Evolutionary conservation across 2,113 vertebrate genomes (phyloP).

Genomic region (Chionis minor): DNA sequence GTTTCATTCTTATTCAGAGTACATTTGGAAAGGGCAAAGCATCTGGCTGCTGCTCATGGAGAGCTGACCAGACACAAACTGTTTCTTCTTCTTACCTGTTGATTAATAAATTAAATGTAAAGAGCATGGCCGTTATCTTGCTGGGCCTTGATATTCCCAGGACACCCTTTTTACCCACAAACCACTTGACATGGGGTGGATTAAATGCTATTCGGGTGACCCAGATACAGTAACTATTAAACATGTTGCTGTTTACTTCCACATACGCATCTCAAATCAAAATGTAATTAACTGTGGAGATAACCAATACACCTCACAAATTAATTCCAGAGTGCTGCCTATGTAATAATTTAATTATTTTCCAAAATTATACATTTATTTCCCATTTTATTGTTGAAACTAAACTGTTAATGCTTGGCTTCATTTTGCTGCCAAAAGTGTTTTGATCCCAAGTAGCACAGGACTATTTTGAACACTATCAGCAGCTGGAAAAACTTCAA

Average conservation of each 20-base stretch:
- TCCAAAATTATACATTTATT: background rate
- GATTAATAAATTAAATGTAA: slow-evolving; percentile 53
- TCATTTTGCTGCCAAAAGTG: slow-evolving; percentile 7
- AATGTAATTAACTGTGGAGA: slow-evolving; percentile 31
- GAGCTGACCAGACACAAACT: slow-evolving; percentile 25
- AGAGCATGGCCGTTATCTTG: slow-evolving; percentile 41
- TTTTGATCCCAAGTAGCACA: background rate
- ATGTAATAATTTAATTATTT: background rate
- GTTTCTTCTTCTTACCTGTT: slow-evolving; percentile 24
- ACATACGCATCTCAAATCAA: background rate
- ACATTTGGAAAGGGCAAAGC: slow-evolving; percentile 68
- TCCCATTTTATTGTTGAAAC: background rate
- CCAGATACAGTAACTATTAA: background rate
- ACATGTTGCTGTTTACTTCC: background rate
- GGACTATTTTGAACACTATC: background rate
- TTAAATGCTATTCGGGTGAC: background rate
- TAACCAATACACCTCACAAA: background rate
- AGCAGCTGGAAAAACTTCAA: background rate
- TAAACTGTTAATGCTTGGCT: background rate
- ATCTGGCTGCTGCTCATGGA: slow-evolving; percentile 29
- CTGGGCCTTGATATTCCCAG: slow-evolving; percentile 30
- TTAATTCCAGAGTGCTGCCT: background rate
- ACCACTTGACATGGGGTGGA: background rate
- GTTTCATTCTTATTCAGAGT: slow-evolving; percentile 69
- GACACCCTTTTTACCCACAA: background rate